phyloP scores from a whole-genome alignment of 1,140 invertebrate genomes.

The Akabosia matsudoensis region DNA sequence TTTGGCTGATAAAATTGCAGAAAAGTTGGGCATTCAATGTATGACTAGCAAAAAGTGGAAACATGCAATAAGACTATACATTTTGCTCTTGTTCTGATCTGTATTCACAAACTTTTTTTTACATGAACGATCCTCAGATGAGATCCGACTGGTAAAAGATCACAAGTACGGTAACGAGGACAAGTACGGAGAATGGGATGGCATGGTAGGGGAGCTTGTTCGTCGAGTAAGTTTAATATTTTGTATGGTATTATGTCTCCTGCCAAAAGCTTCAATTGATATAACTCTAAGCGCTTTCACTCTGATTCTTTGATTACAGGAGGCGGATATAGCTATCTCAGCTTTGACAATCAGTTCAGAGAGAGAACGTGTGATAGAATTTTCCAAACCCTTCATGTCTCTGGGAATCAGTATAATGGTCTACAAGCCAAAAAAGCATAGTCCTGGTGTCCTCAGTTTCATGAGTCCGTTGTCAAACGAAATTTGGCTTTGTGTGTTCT shows the following conservation, averaged over 20 bases:
- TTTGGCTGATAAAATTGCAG: slow-evolving; percentile 75
- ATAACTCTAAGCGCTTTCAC: no score
- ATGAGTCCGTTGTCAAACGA: slow-evolving; percentile 94
- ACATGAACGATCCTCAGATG: slow-evolving; percentile 66
- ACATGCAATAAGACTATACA: neutral
- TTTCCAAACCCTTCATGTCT: slow-evolving; percentile 97
- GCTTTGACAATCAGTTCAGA: slow-evolving; percentile 92
- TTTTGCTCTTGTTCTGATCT: neutral
- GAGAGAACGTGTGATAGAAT: slow-evolving; percentile 91
- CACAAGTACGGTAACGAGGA: slow-evolving; percentile 79
- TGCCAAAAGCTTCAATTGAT: neutral
- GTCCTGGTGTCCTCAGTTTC: slow-evolving; percentile 92
- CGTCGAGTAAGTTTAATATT: slow-evolving; percentile 51
- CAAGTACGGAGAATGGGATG: slow-evolving; percentile 77
- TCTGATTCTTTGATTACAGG: slow-evolving; percentile 59
- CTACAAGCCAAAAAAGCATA: slow-evolving; percentile 91
- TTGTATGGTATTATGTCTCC: neutral
- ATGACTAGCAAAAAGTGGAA: slow-evolving; percentile 55
- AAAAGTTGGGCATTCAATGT: slow-evolving; percentile 80
- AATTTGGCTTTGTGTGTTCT: slow-evolving; percentile 95
- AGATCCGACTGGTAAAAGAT: slow-evolving; percentile 76
- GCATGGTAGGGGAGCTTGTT: slow-evolving; percentile 94
- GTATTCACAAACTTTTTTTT: no score
- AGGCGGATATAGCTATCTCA: slow-evolving; percentile 93
- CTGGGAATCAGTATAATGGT: slow-evolving; percentile 97